Evolutionary conservation across 2,113 vertebrate species (phyloP).

Genomic region (Salvelinus namaycush): DNA sequence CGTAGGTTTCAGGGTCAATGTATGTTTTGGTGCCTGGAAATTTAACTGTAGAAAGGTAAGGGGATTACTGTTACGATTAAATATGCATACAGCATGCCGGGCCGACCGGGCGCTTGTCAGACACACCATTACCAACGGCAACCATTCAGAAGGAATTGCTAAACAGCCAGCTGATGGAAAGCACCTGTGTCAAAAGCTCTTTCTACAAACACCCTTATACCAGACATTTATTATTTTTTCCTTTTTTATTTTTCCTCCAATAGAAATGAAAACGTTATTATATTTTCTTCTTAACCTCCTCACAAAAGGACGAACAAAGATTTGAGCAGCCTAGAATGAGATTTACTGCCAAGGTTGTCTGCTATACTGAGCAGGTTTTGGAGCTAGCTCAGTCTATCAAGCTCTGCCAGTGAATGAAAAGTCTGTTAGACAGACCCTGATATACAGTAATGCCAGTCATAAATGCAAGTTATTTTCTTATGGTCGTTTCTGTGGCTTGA

Average conservation of each 20-base stretch:
- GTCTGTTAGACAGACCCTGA: neutral
- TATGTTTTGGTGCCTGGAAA: conserved; percentile 99
- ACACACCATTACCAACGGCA: conserved; percentile 60
- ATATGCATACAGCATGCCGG: conserved; percentile 80
- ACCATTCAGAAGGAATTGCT: conserved; percentile 45
- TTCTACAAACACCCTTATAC: conserved; percentile 20
- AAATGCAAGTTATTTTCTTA: neutral
- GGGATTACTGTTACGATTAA: conserved; percentile 94
- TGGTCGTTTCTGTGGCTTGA: no score
- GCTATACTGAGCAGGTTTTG: conserved; percentile 17
- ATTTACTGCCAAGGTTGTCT: conserved; percentile 17
- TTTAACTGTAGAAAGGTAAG: conserved; percentile 99
- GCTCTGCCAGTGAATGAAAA: neutral
- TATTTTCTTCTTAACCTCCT: conserved; percentile 28
- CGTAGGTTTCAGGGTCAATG: conserved; percentile 99
- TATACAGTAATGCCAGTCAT: neutral
- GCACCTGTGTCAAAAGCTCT: conserved; percentile 39
- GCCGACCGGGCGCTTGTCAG: conserved; percentile 72
- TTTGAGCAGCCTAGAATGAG: neutral
- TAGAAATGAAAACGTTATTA: conserved; percentile 18
- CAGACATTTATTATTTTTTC: neutral
- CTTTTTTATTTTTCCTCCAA: neutral
- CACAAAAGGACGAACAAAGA: conserved; percentile 5
- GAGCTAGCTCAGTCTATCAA: conserved; percentile 10
- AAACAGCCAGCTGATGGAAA: conserved; percentile 36